These are phyloP conservation scores for Dastarcus helophoroides DNA, from an alignment of 2,888 invertebrate species.

Conservation along the genomic window DNA sequence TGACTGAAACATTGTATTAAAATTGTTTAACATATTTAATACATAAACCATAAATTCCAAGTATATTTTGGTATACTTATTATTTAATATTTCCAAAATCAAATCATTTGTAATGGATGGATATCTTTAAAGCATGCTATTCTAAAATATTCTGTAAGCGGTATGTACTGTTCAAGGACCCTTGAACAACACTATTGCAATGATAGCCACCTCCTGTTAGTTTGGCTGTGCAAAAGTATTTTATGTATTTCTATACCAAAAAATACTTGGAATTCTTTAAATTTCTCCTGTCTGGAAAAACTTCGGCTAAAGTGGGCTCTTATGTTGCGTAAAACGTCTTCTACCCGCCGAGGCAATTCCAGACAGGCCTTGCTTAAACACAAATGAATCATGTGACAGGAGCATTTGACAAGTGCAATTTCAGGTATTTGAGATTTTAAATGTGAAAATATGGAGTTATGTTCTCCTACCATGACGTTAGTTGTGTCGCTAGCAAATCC, in stretches of 20 bases:
- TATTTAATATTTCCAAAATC: too few species aligned
- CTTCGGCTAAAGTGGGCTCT: constrained; percentile 21
- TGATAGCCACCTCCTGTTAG: constrained; percentile 28
- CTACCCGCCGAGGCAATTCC: constrained; percentile 19
- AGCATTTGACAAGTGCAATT: constrained; percentile 23
- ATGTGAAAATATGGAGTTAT: constrained; percentile 12
- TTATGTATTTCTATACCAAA: constrained; percentile 26
- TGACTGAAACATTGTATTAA: too few species aligned
- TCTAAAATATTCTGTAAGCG: too few species aligned
- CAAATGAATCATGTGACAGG: constrained; percentile 25
- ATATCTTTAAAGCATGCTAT: too few species aligned
- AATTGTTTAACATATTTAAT: too few species aligned
- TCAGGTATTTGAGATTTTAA: constrained; percentile 16
- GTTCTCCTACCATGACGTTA: constrained; percentile 22
- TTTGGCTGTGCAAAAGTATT: constrained; percentile 18
- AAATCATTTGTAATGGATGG: too few species aligned
- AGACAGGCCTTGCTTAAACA: constrained; percentile 22
- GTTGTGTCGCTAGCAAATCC: constrained; percentile 27
- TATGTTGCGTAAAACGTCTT: constrained; percentile 19
- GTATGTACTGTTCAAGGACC: too few species aligned
- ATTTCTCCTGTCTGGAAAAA: constrained; percentile 15
- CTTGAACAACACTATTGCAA: constrained; percentile 6
- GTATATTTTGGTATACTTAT: too few species aligned
- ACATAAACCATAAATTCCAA: too few species aligned
- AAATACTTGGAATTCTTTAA: constrained; percentile 25